phyloP scores from a whole-genome alignment of 1,140 invertebrate genomes.

The Drosophila aff. region DNA sequence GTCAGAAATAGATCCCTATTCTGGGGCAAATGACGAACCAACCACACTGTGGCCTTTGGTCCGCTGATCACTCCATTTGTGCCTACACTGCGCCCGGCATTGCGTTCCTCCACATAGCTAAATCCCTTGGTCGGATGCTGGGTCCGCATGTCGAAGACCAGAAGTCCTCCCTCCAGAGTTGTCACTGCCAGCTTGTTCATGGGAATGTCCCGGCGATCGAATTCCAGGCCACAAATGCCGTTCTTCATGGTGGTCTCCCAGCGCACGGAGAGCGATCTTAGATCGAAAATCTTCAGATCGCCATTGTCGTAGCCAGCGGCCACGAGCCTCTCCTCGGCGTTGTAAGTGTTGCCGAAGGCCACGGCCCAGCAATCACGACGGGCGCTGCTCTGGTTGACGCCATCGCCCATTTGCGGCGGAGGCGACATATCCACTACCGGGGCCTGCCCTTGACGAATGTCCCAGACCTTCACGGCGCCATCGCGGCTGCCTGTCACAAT shows the following conservation, averaged over 20 bases:
- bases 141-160: constrained; percentile 95
- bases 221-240: constrained; percentile 96
- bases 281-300: constrained; percentile 97
- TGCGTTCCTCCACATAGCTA: constrained; percentile 90
- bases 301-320: constrained; percentile 98
- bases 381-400: constrained; percentile 86
- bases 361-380: constrained; percentile 95
- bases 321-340: constrained; percentile 93
- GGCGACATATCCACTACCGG: constrained; percentile 96
- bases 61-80: constrained; percentile 86
- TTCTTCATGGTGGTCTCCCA: constrained; percentile 98
- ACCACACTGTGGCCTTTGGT: constrained; percentile 94
- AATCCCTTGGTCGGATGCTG: constrained; percentile 96
- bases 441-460: constrained; percentile 93
- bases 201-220: constrained; percentile 96
- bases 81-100: constrained; percentile 84
- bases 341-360: constrained; percentile 95
- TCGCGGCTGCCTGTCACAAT: constrained; percentile 97
- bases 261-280: constrained; percentile 92
- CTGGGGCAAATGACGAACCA: constrained; percentile 94
- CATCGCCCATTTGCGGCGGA: constrained; percentile 87
- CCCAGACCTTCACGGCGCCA: constrained; percentile 98
- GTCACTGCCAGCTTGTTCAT: constrained; percentile 98
- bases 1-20: constrained; percentile 98
- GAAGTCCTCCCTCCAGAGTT: constrained; percentile 96